These are phyloP conservation scores for Watersipora subatra DNA, from an alignment of 1,140 invertebrate species.

Conservation along the genomic window DNA sequence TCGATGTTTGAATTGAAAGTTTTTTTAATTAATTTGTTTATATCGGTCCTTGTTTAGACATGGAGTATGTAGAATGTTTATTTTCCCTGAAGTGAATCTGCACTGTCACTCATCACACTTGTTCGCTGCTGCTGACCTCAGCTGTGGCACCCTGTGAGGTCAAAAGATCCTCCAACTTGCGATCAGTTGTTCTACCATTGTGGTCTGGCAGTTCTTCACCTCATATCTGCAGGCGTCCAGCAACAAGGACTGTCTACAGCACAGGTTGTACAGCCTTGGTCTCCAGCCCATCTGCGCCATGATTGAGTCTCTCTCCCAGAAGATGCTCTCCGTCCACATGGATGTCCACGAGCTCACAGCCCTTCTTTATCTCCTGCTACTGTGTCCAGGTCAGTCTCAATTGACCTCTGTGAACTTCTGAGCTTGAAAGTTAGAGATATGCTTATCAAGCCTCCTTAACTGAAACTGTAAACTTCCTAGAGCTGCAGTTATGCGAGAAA, in stretches of 20 bases:
- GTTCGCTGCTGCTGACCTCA: not conserved
- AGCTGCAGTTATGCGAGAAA: not conserved
- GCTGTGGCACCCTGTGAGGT: not conserved
- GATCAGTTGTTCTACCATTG: too few species aligned
- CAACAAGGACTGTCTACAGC: not conserved
- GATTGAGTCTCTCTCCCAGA: not conserved
- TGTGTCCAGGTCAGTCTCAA: not conserved
- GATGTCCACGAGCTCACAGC: not conserved
- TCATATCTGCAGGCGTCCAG: too few species aligned
- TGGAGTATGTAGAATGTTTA: too few species aligned
- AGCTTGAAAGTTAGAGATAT: not conserved
- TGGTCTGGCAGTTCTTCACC: too few species aligned
- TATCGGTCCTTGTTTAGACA: too few species aligned
- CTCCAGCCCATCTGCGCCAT: not conserved
- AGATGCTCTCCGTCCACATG: not conserved
- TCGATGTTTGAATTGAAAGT: too few species aligned
- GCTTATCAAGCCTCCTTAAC: too few species aligned
- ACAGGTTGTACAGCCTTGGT: not conserved
- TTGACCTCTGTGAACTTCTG: not conserved
- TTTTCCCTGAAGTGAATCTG: not conserved
- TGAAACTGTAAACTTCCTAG: not conserved
- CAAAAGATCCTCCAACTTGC: too few species aligned
- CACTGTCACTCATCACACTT: not conserved
- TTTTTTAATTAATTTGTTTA: too few species aligned
- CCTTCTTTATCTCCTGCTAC: not conserved